Conservation (phyloP, 2,113 vertebrate genomes). For the Mastomys coucha region DNA sequence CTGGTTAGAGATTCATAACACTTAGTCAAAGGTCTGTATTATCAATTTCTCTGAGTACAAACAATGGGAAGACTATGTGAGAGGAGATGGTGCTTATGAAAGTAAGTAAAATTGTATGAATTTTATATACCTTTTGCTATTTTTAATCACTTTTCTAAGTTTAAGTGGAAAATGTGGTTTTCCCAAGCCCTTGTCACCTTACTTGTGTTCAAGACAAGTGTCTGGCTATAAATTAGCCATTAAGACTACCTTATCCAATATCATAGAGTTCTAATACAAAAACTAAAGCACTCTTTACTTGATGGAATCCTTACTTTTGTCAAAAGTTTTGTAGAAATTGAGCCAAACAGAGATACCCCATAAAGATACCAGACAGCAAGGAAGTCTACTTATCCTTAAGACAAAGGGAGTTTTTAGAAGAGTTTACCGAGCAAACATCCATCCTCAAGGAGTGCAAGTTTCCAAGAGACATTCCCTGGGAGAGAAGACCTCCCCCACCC, state of each 20-base stretch:
- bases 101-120: neutral
- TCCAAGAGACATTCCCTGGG: no score
- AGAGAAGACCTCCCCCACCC: no score
- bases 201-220: conserved; percentile 13
- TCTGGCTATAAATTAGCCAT: conserved; percentile 26
- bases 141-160: conserved; percentile 11
- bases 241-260: neutral
- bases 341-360: no score
- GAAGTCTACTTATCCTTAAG: no score
- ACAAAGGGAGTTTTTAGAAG: no score
- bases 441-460: no score
- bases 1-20: neutral
- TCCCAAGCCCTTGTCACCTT: neutral
- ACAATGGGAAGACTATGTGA: neutral
- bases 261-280: neutral
- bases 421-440: no score
- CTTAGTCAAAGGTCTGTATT: neutral
- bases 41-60: neutral
- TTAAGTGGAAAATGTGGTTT: neutral
- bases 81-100: neutral
- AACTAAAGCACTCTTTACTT: conserved; percentile 15
- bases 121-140: neutral
- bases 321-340: no score
- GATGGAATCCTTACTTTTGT: neutral
- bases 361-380: no score